These are phyloP conservation scores for Lophochroa leadbeateri DNA, from an alignment of 2,113 vertebrate genomes.

Conservation along the genomic window DNA sequence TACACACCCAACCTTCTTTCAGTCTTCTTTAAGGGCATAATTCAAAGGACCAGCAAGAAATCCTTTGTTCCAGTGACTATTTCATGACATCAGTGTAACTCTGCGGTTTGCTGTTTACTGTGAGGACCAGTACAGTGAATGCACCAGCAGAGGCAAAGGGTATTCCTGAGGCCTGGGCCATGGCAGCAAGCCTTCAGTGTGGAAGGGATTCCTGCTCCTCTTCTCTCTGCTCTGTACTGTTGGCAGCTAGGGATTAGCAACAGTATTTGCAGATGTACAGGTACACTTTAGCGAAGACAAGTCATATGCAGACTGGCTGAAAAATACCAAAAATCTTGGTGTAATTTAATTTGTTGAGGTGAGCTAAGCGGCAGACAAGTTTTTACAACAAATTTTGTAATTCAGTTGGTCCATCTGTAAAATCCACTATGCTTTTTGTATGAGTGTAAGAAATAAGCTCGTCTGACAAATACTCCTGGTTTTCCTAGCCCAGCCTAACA, in stretches of 20 bases:
- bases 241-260: background rate
- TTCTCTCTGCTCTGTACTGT: background rate
- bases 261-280: background rate
- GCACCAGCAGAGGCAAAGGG: background rate
- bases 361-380: background rate
- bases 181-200: background rate
- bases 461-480: background rate
- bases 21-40: background rate
- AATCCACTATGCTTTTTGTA: fast-evolving
- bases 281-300: background rate
- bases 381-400: background rate
- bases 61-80: background rate
- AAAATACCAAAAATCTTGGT: background rate
- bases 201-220: background rate
- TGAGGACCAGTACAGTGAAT: background rate
- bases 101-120: background rate
- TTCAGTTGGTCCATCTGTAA: background rate
- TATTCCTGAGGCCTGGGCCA: background rate
- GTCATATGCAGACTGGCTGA: fast-evolving
- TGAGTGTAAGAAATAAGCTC: background rate
- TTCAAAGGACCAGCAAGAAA: background rate
- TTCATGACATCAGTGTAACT: background rate
- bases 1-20: background rate
- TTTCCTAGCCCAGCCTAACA: conserved; percentile 37
- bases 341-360: background rate